phyloP scores from a whole-genome alignment of 2,113 vertebrate species.

The Pomatorhinus ruficollis region DNA sequence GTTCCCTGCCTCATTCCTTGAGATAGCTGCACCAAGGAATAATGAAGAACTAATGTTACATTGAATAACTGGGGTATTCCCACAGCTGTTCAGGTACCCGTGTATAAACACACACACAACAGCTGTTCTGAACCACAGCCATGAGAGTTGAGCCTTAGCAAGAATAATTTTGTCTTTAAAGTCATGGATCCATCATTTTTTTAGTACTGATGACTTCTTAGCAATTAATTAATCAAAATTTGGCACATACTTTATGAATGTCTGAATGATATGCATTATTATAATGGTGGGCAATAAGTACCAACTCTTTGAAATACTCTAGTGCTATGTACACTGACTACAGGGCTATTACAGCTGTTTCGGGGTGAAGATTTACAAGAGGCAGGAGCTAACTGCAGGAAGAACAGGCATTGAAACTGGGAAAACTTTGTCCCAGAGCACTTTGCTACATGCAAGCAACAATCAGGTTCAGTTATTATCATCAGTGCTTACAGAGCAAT shows the following conservation, averaged over 20 bases:
- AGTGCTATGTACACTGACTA: not conserved
- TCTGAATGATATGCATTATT: not conserved
- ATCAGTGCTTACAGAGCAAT: not conserved
- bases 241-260: not conserved
- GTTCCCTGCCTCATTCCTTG: not conserved
- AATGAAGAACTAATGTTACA: not conserved
- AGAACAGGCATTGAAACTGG: not conserved
- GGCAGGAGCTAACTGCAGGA: not conserved
- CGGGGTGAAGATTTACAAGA: not conserved
- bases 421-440: not conserved
- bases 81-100: fast-evolving
- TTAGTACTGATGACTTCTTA: not conserved
- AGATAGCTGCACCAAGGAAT: not conserved
- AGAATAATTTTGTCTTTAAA: not conserved
- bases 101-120: not conserved
- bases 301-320: not conserved
- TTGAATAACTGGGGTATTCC: not conserved
- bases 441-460: not conserved
- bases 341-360: not conserved
- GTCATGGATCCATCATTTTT: not conserved
- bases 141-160: not conserved
- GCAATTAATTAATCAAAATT: not conserved
- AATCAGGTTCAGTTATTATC: not conserved
- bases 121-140: not conserved
- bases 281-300: not conserved